phyloP scores from a whole-genome alignment of 2,888 invertebrate genomes.

The Epinotia ramella region DNA sequence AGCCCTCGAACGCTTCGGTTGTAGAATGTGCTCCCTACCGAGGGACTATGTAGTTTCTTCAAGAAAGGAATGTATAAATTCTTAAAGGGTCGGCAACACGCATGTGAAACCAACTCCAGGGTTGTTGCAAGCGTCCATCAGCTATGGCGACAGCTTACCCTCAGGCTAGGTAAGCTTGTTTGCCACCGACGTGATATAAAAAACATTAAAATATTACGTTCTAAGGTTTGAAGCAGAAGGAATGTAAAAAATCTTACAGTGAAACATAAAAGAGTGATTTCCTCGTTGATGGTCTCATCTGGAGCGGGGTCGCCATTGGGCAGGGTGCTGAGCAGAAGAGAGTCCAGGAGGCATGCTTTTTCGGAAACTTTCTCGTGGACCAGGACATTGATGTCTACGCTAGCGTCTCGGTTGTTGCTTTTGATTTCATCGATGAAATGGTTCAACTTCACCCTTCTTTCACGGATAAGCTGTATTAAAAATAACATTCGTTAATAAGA shows the following conservation, averaged over 20 bases:
- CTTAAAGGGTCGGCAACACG: too few relatives aligned
- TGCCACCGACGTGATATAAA: too few relatives aligned
- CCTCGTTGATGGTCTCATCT: constrained; percentile 57
- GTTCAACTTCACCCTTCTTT: constrained; percentile 52
- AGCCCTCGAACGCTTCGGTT: too few relatives aligned
- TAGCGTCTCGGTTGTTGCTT: constrained; percentile 53
- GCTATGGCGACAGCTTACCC: too few relatives aligned
- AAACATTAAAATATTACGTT: too few relatives aligned
- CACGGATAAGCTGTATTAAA: constrained; percentile 51
- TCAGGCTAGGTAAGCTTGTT: too few relatives aligned
- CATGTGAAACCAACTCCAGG: too few relatives aligned
- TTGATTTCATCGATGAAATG: constrained; percentile 50
- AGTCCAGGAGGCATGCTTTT: constrained; percentile 54
- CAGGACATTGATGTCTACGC: constrained; percentile 43
- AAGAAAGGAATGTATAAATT: too few relatives aligned
- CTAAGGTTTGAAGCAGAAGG: background rate
- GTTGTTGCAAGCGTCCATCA: too few relatives aligned
- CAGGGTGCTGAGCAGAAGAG: constrained; percentile 53
- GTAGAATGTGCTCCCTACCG: too few relatives aligned
- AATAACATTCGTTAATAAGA: background rate
- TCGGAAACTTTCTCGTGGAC: constrained; percentile 50
- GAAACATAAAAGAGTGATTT: constrained; percentile 56
- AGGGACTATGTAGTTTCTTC: too few relatives aligned
- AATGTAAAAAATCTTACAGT: constrained; percentile 51
- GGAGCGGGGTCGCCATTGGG: constrained; percentile 53